phyloP scores from a whole-genome alignment of 2,113 vertebrate genomes.

The Pangasianodon gigas region DNA sequence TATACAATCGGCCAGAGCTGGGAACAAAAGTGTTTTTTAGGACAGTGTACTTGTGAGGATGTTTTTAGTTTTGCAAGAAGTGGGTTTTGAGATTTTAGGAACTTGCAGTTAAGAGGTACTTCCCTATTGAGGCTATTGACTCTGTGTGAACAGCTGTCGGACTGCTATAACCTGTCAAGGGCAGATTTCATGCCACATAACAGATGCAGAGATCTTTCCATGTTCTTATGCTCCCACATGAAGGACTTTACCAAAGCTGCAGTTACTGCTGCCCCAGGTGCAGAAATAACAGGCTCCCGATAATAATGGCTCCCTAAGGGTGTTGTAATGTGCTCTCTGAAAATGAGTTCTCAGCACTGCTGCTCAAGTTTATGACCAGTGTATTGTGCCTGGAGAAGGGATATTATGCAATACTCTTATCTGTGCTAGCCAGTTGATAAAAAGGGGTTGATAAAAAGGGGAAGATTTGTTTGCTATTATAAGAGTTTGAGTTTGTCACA shows the following conservation, averaged over 20 bases:
- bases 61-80: not conserved
- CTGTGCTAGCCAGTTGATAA: not conserved
- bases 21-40: constrained; percentile 16
- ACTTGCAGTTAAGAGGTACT: not conserved
- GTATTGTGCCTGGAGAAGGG: not conserved
- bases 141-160: constrained; percentile 3
- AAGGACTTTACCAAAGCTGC: not conserved
- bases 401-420: constrained; percentile 7
- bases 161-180: not conserved
- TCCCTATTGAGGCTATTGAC: not conserved
- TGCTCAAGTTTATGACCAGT: not conserved
- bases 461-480: not conserved
- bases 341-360: constrained; percentile 24
- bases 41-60: not conserved
- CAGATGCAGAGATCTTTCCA: not conserved
- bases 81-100: not conserved
- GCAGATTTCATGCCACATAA: not conserved
- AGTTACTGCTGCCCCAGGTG: constrained; percentile 10
- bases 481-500: not conserved
- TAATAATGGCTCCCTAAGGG: constrained; percentile 30
- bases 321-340: constrained; percentile 2
- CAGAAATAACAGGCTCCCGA: not conserved
- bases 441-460: not conserved
- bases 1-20: not conserved
- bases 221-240: not conserved